These are phyloP conservation scores for Leptonema lineaticorne DNA, from an alignment of 1,140 invertebrate genomes.

Conservation along the genomic window DNA sequence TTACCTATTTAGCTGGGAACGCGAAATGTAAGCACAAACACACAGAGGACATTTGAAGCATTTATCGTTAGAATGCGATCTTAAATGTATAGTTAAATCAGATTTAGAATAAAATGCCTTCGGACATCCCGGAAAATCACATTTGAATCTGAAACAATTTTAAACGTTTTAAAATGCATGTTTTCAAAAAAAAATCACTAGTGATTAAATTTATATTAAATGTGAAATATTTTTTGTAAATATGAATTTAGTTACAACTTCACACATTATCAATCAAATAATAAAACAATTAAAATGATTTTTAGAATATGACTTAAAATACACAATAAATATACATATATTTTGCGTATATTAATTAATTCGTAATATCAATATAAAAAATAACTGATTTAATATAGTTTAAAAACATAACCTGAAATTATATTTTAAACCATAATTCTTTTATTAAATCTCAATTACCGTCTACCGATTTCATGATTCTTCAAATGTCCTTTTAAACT, in stretches of 20 bases:
- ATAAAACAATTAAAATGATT: too few species aligned
- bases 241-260: too few species aligned
- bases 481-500: constrained; percentile 38
- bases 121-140: constrained; percentile 31
- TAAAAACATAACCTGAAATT: not conserved
- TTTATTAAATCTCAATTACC: constrained; percentile 19
- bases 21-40: constrained; percentile 37
- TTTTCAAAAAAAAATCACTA: too few species aligned
- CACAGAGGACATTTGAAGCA: constrained; percentile 38
- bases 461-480: constrained; percentile 34
- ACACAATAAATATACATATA: too few species aligned
- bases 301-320: too few species aligned
- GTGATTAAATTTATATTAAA: too few species aligned
- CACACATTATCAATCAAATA: too few species aligned
- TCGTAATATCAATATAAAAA: too few species aligned
- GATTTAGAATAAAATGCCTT: constrained; percentile 40
- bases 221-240: too few species aligned
- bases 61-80: constrained; percentile 38
- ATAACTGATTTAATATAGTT: too few species aligned
- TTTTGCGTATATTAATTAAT: too few species aligned
- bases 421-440: not conserved
- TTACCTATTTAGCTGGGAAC: constrained; percentile 39
- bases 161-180: too few species aligned
- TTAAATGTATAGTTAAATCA: constrained; percentile 35
- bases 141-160: constrained; percentile 38